phyloP scores from a whole-genome alignment of 2,888 invertebrate species.

The Erannis defoliaria region DNA sequence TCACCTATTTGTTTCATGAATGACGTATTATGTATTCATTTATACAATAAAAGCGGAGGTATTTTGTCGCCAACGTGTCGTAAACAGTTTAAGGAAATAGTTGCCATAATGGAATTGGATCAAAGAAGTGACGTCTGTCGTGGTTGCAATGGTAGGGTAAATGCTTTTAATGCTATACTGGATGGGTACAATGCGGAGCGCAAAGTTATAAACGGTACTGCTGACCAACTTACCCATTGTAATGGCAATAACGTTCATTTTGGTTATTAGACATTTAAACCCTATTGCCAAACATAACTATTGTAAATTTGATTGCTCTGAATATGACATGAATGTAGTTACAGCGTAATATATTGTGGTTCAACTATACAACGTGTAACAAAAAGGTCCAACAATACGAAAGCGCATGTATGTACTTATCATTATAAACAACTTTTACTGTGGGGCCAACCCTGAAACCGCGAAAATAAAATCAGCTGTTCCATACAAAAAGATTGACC shows the following conservation, averaged over 20 bases:
- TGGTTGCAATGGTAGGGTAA: not conserved
- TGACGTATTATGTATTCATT: constrained; percentile 22
- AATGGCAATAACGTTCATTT: not conserved
- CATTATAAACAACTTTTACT: too few species aligned
- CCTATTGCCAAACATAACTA: too few species aligned
- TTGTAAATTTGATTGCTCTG: too few species aligned
- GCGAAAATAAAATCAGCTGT: too few species aligned
- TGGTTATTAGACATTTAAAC: not conserved
- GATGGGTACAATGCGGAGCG: not conserved
- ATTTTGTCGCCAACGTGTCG: constrained; percentile 11
- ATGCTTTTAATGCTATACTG: not conserved
- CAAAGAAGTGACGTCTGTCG: constrained; percentile 17
- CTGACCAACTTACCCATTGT: not conserved
- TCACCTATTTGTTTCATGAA: constrained; percentile 20
- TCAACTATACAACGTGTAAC: too few species aligned
- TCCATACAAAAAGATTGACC: too few species aligned
- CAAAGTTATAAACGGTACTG: not conserved
- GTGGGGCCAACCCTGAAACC: too few species aligned
- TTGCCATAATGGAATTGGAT: constrained; percentile 2
- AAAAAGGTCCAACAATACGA: too few species aligned
- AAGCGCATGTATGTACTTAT: too few species aligned
- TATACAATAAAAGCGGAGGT: constrained; percentile 11
- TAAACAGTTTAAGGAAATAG: constrained; percentile 26
- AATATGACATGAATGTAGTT: too few species aligned
- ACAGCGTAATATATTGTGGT: too few species aligned